phyloP scores from a whole-genome alignment of 2,888 invertebrate genomes.

The Baccha elongata region DNA sequence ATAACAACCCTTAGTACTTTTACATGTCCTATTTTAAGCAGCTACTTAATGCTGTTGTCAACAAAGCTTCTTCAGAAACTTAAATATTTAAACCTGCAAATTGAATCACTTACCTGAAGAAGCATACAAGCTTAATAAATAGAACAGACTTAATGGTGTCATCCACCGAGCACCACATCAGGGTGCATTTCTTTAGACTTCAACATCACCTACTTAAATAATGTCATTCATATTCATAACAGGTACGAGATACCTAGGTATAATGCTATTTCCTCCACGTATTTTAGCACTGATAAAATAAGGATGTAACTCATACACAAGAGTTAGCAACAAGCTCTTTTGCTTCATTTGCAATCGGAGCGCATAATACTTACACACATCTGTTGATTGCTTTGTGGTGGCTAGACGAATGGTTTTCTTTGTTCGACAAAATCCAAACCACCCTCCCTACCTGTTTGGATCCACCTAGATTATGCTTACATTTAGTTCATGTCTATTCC shows the following conservation, averaged over 20 bases:
- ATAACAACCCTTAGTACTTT: too few species aligned
- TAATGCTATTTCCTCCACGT: constrained; percentile 21
- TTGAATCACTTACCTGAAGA: neutral
- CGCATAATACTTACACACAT: constrained; percentile 7
- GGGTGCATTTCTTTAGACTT: constrained; percentile 8
- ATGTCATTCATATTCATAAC: constrained; percentile 31
- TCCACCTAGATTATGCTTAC: neutral
- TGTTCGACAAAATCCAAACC: neutral
- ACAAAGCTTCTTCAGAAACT: too few species aligned
- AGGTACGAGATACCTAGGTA: neutral
- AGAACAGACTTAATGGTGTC: constrained; percentile 23
- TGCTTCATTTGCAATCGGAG: constrained; percentile 17
- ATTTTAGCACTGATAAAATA: neutral
- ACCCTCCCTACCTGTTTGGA: neutral
- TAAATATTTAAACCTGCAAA: neutral
- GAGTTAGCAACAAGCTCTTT: constrained; percentile 6
- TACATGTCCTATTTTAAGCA: too few species aligned
- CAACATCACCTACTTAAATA: neutral
- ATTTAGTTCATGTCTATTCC: neutral
- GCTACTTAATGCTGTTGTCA: too few species aligned
- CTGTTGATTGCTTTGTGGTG: constrained; percentile 34
- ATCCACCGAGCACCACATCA: neutral
- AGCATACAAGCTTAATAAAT: constrained; percentile 9
- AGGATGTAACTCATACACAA: constrained; percentile 9
- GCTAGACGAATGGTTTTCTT: constrained; percentile 3